phyloP scores from a whole-genome alignment of 2,113 vertebrate species.

The Australoheros scitulus region DNA sequence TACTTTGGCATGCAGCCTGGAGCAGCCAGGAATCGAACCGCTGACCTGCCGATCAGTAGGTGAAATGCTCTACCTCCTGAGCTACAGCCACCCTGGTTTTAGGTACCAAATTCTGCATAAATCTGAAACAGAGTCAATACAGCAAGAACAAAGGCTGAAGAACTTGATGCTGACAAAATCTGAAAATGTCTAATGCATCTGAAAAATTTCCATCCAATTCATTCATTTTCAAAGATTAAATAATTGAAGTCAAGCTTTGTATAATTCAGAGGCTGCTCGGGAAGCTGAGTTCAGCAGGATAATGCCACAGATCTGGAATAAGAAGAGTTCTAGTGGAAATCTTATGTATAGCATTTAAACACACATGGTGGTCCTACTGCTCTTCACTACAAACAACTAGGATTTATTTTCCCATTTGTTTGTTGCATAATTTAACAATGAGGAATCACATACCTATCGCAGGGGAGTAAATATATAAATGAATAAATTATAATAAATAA shows the following conservation, averaged over 20 bases:
- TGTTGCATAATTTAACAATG: not conserved
- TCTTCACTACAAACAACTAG: not conserved
- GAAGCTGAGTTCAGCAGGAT: conserved; percentile 42
- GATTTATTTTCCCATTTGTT: not conserved
- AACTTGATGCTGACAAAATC: no score
- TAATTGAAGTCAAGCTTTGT: conserved; percentile 46
- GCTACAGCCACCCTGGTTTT: no score
- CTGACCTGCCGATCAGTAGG: no score
- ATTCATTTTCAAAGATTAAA: conserved; percentile 55
- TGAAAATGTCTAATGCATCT: conserved; percentile 20
- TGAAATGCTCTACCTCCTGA: no score
- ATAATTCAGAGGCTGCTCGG: conserved; percentile 54
- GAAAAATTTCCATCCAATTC: conserved; percentile 59
- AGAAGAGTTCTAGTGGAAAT: conserved; percentile 8
- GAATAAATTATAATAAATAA: no score
- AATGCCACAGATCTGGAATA: conserved; percentile 19
- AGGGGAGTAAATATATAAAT: no score
- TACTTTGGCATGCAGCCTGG: no score
- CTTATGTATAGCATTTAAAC: not conserved
- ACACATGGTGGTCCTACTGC: not conserved
- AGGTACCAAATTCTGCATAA: no score
- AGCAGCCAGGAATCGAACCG: no score
- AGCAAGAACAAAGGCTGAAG: no score
- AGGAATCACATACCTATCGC: not conserved
- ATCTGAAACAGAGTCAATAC: no score